Percentiles rank a stretch among this genome's conserved stretches.
These are phyloP conservation scores for Pollenia labialis DNA, from an alignment of 2,888 invertebrate species.

Conservation along the genomic window DNA sequence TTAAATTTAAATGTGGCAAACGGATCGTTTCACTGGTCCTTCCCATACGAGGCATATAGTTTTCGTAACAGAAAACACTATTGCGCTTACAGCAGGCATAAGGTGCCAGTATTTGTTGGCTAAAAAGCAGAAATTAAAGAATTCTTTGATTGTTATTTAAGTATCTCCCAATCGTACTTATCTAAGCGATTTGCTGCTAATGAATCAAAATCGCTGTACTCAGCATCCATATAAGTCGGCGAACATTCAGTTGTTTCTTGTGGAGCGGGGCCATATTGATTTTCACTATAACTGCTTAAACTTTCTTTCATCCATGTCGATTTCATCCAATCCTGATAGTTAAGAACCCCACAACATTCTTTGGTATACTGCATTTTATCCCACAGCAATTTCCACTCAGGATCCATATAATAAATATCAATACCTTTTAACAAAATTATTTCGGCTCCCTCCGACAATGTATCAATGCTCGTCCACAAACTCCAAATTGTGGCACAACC, in stretches of 20 bases:
- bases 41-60: constrained; percentile 68
- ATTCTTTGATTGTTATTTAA: not conserved
- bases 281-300: not conserved
- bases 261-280: not conserved
- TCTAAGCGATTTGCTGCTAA: not conserved
- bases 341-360: constrained; percentile 82
- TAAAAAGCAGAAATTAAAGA: not conserved
- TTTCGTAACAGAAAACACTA: constrained; percentile 73
- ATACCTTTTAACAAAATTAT: constrained; percentile 80
- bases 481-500: constrained; percentile 79
- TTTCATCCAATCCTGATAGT: constrained; percentile 81
- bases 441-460: constrained; percentile 76
- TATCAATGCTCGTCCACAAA: constrained; percentile 75
- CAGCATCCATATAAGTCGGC: not conserved
- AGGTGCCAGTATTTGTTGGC: constrained; percentile 77
- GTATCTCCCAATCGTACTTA: not conserved
- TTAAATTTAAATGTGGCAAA: constrained; percentile 75
- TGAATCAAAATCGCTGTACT: not conserved
- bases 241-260: constrained; percentile 2
- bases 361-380: constrained; percentile 80
- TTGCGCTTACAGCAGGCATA: constrained; percentile 79
- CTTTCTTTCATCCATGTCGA: constrained; percentile 79
- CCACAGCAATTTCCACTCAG: constrained; percentile 83
- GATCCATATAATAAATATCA: constrained; percentile 80
- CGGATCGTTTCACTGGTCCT: constrained; percentile 19